These are phyloP conservation scores for Deroplatys truncata DNA, from an alignment of 2,888 invertebrate genomes.

Conservation along the genomic window DNA sequence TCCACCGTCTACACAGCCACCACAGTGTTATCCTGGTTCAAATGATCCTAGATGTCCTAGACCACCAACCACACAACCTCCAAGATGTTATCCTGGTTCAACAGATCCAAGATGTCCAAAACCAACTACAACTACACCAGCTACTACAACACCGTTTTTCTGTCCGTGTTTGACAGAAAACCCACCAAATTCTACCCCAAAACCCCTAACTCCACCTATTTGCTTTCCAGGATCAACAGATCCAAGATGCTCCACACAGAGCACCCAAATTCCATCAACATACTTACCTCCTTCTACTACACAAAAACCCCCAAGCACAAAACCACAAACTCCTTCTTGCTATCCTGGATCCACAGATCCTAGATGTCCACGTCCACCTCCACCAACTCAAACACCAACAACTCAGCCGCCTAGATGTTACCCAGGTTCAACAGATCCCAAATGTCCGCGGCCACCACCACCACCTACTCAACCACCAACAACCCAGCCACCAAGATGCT, in stretches of 20 bases:
- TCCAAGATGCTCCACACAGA: constrained; percentile 29
- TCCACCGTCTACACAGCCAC: constrained; percentile 34
- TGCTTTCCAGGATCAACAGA: constrained; percentile 29
- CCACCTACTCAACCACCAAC: constrained; percentile 33
- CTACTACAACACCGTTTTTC: constrained; percentile 34
- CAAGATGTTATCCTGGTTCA: neutral
- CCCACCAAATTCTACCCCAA: constrained; percentile 25
- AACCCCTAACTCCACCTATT: neutral
- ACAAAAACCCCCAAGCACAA: constrained; percentile 29
- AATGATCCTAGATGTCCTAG: constrained; percentile 25
- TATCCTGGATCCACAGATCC: constrained; percentile 42
- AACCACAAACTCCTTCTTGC: constrained; percentile 37
- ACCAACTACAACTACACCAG: constrained; percentile 37
- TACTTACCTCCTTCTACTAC: constrained; percentile 31
- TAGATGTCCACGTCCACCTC: constrained; percentile 39
- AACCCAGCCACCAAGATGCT: constrained; percentile 38
- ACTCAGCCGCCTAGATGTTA: constrained; percentile 27
- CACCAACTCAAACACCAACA: constrained; percentile 32
- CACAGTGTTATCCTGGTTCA: constrained; percentile 31
- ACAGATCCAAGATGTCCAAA: neutral
- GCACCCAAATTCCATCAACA: constrained; percentile 17
- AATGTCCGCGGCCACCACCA: constrained; percentile 34
- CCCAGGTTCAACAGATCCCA: constrained; percentile 31
- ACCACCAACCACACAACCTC: constrained; percentile 2
- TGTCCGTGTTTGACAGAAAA: constrained; percentile 40